Percentiles rank a stretch among this genome's conserved stretches.
Conservation (phyloP, 2,888 invertebrate genomes). For the Leucophenga montana region DNA sequence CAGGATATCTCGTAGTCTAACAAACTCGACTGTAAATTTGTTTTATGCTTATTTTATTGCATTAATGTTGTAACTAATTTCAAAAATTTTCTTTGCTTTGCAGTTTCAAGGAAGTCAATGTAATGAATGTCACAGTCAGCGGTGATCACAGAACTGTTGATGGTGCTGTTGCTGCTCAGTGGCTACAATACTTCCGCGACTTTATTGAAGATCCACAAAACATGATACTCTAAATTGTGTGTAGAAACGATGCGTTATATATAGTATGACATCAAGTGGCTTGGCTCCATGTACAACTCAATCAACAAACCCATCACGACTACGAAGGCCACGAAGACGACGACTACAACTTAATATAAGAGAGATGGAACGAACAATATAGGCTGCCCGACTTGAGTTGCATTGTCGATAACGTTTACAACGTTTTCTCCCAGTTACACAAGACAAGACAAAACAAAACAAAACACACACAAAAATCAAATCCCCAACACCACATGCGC, state of each 20-base stretch:
- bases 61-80: neutral
- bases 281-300: neutral
- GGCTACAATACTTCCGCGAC: conserved; percentile 91
- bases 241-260: neutral
- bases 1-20: no score
- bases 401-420: neutral
- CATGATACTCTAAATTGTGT: conserved; percentile 86
- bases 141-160: conserved; percentile 98
- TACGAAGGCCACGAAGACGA: conserved; percentile 9
- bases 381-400: conserved; percentile 20
- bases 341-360: neutral
- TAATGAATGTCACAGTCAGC: conserved; percentile 93
- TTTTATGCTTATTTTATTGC: no score
- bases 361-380: neutral
- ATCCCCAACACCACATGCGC: no score
- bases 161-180: conserved; percentile 97
- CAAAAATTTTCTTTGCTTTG: conserved; percentile 37
- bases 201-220: conserved; percentile 93
- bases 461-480: no score
- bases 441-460: no score
- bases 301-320: neutral
- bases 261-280: no score
- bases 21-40: no score
- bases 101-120: conserved; percentile 83
- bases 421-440: neutral